These are phyloP conservation scores for Epizoanthus rinbou DNA, from an alignment of 92 coral and sea anemone species.

Conservation along the genomic window DNA sequence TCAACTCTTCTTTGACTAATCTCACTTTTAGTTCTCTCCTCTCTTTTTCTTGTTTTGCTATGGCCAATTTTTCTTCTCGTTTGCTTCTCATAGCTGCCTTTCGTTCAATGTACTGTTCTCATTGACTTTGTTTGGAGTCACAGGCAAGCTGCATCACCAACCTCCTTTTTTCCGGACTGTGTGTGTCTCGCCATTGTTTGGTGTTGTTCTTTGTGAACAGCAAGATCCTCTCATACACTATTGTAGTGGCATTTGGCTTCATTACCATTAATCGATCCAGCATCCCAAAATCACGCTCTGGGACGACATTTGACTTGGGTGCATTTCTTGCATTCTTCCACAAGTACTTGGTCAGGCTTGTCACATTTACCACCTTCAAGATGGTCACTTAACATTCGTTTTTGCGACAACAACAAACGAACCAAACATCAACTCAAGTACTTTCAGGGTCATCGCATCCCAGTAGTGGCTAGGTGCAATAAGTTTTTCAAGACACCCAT, in stretches of 20 bases:
- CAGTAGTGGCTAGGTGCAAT: conserved; percentile 16
- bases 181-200: conserved; percentile 36
- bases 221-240: conserved; percentile 20
- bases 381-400: conserved; percentile 17
- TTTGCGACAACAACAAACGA: conserved; percentile 27
- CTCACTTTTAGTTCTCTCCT: conserved; percentile 40
- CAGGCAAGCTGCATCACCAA: conserved; percentile 7
- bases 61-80: conserved; percentile 34
- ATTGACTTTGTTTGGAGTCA: conserved; percentile 22
- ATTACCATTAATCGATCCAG: conserved; percentile 23
- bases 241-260: conserved; percentile 51
- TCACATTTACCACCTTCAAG: conserved; percentile 20
- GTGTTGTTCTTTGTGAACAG: conserved; percentile 43
- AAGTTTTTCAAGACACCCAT: neutral
- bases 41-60: conserved; percentile 37
- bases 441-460: conserved; percentile 8
- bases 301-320: neutral
- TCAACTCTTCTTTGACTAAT: conserved; percentile 32
- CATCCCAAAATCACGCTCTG: conserved; percentile 45
- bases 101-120: conserved; percentile 31
- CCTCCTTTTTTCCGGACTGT: conserved; percentile 16
- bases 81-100: conserved; percentile 26
- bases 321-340: conserved; percentile 9
- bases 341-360: neutral
- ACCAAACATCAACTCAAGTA: conserved; percentile 19